Evolutionary conservation across 2,888 invertebrate genomes (phyloP).

Genomic region (Cremastobaeus sp.): DNA sequence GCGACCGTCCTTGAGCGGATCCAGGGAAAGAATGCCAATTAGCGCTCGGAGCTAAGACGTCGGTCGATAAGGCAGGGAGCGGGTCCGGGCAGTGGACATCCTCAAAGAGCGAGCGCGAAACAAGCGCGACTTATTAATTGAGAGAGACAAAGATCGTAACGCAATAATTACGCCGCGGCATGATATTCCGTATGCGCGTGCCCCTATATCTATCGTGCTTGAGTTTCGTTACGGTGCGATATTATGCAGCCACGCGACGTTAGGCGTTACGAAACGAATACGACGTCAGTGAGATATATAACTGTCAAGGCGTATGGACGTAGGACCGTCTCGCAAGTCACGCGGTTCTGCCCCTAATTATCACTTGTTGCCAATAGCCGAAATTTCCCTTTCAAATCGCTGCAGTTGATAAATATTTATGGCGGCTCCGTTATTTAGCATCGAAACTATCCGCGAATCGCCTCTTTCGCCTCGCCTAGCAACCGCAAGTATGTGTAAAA

Average conservation of each 20-base stretch:
- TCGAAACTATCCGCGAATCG: neutral
- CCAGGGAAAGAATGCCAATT: neutral
- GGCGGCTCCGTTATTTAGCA: no score
- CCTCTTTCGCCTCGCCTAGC: no score
- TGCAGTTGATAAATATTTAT: conserved; percentile 36
- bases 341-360: conserved; percentile 29
- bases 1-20: neutral
- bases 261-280: conserved; percentile 54
- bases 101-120: no score
- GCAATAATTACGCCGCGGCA: conserved; percentile 22
- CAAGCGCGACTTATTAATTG: conserved; percentile 30
- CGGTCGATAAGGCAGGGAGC: no score
- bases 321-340: conserved; percentile 19
- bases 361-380: conserved; percentile 47
- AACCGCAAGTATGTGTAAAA: no score
- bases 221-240: conserved; percentile 41
- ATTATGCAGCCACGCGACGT: conserved; percentile 58
- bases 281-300: conserved; percentile 28
- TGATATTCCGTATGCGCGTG: conserved; percentile 40
- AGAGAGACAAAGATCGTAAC: conserved; percentile 30
- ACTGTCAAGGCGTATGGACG: conserved; percentile 33
- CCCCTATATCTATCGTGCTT: conserved; percentile 24
- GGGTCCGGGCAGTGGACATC: no score
- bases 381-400: conserved; percentile 52
- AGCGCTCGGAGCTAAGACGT: neutral